Evolutionary conservation across 2,113 vertebrate species (phyloP).

Genomic region (Apteryx mantelli): DNA sequence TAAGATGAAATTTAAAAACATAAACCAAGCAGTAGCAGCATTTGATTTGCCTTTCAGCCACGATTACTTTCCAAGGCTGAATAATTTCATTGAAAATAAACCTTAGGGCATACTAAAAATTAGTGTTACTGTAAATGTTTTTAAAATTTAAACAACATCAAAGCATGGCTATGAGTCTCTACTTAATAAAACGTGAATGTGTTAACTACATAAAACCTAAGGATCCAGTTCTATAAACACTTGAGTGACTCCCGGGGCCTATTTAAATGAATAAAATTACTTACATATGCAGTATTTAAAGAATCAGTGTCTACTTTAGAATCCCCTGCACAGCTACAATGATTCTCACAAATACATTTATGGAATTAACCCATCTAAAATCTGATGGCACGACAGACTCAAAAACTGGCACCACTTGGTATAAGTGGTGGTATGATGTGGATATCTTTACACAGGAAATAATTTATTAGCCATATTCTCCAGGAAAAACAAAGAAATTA

Average conservation of each 20-base stretch:
- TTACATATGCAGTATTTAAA: background rate
- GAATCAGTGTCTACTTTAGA: background rate
- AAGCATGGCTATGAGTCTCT: background rate
- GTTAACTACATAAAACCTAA: background rate
- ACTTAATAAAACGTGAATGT: background rate
- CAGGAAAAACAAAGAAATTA: background rate
- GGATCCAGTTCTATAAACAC: background rate
- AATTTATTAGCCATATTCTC: background rate
- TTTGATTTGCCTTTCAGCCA: constrained; percentile 30
- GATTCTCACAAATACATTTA: background rate
- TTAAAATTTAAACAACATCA: constrained; percentile 48
- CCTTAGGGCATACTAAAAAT: background rate
- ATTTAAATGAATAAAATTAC: background rate
- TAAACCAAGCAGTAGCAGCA: background rate
- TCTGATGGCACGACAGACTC: background rate
- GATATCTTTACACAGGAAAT: background rate
- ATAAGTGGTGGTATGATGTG: background rate
- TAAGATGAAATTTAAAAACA: background rate
- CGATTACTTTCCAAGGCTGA: constrained; percentile 3
- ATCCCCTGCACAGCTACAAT: background rate
- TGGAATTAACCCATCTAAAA: background rate
- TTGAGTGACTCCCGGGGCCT: background rate
- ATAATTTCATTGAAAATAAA: constrained; percentile 37
- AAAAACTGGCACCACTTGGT: background rate
- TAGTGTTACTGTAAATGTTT: constrained; percentile 11